These are phyloP conservation scores for Enteromius unitaeniatus DNA, from an alignment of 2,797 vertebrate species.

Conservation along the genomic window DNA sequence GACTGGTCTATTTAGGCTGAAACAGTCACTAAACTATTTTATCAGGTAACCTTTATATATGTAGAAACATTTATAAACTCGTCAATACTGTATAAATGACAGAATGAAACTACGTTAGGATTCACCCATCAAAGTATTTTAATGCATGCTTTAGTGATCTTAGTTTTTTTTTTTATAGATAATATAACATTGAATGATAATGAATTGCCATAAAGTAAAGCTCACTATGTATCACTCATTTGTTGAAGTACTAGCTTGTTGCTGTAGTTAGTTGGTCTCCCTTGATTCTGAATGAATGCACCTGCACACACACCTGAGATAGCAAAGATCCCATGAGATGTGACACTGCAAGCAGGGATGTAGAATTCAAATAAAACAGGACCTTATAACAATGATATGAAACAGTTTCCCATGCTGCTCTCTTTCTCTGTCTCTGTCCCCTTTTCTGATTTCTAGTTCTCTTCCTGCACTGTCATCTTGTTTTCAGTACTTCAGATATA, in stretches of 20 bases:
- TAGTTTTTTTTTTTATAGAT: not conserved
- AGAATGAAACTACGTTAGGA: not conserved
- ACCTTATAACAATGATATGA: not conserved
- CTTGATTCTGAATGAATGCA: slow-evolving; percentile 14
- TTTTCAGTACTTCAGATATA: slow-evolving; percentile 66
- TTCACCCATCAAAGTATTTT: not conserved
- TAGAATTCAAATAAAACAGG: slow-evolving; percentile 8
- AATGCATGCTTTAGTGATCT: not conserved
- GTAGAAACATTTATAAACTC: not conserved
- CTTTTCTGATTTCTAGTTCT: slow-evolving; percentile 61
- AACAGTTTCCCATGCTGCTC: not conserved
- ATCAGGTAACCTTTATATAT: not conserved
- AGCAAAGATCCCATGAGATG: slow-evolving; percentile 14
- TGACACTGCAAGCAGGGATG: not conserved
- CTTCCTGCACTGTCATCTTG: slow-evolving; percentile 67
- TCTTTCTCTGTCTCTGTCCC: slow-evolving; percentile 57
- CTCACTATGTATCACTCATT: not conserved
- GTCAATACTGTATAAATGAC: not conserved
- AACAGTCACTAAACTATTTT: not conserved
- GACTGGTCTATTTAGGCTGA: not conserved
- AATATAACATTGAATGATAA: no score
- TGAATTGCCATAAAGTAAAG: not conserved
- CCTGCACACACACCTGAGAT: slow-evolving; percentile 36
- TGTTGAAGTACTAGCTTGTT: slow-evolving; percentile 54
- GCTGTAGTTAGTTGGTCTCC: slow-evolving; percentile 72